These are phyloP conservation scores for Sebastes matsubarae DNA, from an alignment of 2,797 vertebrate genomes.

Conservation along the genomic window DNA sequence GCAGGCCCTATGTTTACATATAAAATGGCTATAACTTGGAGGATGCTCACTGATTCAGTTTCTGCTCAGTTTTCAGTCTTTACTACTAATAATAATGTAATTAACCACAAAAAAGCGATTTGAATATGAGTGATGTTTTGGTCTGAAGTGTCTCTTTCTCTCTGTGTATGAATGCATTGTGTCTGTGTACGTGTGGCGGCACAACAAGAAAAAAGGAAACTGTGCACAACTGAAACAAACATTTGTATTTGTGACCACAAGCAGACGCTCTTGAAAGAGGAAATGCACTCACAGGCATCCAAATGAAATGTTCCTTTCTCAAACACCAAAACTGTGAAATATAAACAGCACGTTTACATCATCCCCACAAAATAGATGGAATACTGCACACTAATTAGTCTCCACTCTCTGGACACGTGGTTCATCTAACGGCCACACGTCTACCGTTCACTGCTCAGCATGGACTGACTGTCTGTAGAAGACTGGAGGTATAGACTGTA, in stretches of 20 bases:
- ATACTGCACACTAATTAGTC: constrained; percentile 12
- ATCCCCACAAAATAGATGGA: constrained; percentile 9
- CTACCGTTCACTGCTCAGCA: constrained; percentile 8
- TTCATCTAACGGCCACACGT: constrained; percentile 5
- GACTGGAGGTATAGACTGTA: background rate
- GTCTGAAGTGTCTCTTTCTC: background rate
- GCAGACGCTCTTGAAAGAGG: background rate
- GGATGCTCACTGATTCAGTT: background rate
- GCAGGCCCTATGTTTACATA: background rate
- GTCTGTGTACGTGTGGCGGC: background rate
- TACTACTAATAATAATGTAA: background rate
- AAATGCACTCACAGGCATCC: background rate
- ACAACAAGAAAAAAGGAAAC: constrained; percentile 3
- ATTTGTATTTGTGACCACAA: constrained; percentile 22
- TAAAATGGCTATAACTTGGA: background rate
- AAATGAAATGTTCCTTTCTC: background rate
- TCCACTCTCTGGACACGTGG: background rate
- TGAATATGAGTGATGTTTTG: background rate
- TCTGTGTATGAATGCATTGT: background rate
- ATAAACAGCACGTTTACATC: background rate
- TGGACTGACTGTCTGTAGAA: background rate
- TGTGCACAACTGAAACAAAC: constrained; percentile 1
- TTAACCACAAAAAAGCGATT: background rate
- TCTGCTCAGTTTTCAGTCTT: constrained; percentile 2
- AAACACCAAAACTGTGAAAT: background rate